A percentile compares a stretch with the other conserved stretches of the same genome.
Evolutionary conservation across 2,888 invertebrate species (phyloP).

Genomic region (Pseudococcus jackbeardsleyi): DNA sequence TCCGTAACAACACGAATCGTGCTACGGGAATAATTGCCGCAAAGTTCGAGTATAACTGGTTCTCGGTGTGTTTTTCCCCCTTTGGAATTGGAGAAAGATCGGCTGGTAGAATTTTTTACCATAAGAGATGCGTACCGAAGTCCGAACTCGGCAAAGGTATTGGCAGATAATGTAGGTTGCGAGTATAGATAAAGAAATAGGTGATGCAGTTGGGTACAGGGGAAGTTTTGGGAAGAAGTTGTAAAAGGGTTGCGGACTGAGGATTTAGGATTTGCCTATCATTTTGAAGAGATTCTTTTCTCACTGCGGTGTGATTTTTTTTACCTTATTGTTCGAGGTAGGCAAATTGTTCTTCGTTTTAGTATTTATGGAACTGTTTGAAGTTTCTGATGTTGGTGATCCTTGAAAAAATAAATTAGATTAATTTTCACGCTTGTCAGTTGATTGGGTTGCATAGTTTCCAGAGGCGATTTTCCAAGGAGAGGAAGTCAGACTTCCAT

Average conservation of each 20-base stretch:
- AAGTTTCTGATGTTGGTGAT: no score
- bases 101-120: background rate
- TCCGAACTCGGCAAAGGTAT: background rate
- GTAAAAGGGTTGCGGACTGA: no score
- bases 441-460: no score
- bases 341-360: no score
- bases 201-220: background rate
- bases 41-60: slow-evolving; percentile 52
- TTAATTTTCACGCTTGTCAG: no score
- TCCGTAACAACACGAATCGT: slow-evolving; percentile 39
- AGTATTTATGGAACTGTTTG: no score
- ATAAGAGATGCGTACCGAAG: background rate
- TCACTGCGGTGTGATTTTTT: no score
- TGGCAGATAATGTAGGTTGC: background rate
- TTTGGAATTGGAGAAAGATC: background rate
- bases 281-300: background rate
- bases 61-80: slow-evolving; percentile 1
- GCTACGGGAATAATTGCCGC: slow-evolving; percentile 41
- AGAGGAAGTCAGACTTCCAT: no score
- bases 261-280: background rate
- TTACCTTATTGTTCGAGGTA: no score
- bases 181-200: background rate
- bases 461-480: no score
- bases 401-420: no score
- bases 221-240: background rate